Evolutionary conservation across 2,888 invertebrate genomes (phyloP), one percentile per base, ranked within the genome.

Genomic region (Piscicola geometra): DNA sequence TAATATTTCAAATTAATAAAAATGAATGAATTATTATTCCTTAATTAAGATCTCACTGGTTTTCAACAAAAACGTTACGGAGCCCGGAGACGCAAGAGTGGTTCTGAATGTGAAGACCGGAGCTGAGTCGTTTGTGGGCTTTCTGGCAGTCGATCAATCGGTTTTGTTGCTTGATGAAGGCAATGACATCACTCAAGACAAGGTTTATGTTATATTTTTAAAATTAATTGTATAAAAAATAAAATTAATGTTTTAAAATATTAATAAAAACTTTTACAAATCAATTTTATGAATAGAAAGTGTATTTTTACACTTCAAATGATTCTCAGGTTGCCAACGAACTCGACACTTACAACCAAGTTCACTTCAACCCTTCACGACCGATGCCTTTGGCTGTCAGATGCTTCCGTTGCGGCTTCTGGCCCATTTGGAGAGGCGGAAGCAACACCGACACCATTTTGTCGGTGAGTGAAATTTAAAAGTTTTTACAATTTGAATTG

Each of bases 31-130:
- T 47, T 47, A 9, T 21, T 21, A 47, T n/a, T n/a, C n/a, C 50
- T 15, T 47, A 15, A 5, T 25, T 21, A 32, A 67, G 67, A 3
- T 67, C 28, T 67, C 67, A 9, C 67, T 67, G 30, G 5, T 9
- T 32, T 67, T 67, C 67, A 67, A 35, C 67, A 67, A 67, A 67
- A 67, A 67, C 67, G 21, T 35, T 15, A 67, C 67, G 9, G 28
- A 67, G n/a, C 67, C 67, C n/a, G 67, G 67, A 15, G 30, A 67
- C 30, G 33, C 5, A 2, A 30, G 21, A 3, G n/a, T 67, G 9
- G 32, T 35, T 3, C 18, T 67, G 67, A 32, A 67, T n/a, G n/a
- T 67, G 3, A 18, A 25, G 5, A 28, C 67, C 21, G 18, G n/a
- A 12, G 28, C 15, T 2, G 30, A 67, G 18, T 67, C 67, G 28